Evolutionary conservation across 2,113 vertebrate genomes (phyloP).

Genomic region (Pomatostomus ruficeps): DNA sequence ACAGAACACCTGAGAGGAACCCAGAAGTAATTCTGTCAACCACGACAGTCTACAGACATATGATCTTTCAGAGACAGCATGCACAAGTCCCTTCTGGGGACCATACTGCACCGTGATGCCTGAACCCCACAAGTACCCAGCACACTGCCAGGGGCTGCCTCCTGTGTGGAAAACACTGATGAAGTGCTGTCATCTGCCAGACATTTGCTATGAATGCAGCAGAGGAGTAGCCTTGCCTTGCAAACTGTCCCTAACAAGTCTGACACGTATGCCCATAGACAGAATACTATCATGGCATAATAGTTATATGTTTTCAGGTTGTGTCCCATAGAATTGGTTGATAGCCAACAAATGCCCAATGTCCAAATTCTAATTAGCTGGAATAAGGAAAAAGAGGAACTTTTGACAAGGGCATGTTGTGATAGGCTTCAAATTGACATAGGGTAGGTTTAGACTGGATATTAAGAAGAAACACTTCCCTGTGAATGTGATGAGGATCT

Average conservation of each 20-base stretch:
- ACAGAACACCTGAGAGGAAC: neutral
- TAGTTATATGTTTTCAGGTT: neutral
- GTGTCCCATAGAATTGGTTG: neutral
- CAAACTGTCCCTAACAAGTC: neutral
- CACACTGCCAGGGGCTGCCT: neutral
- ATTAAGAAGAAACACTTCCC: neutral
- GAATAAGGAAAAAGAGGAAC: neutral
- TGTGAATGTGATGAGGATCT: neutral
- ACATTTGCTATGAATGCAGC: fast-evolving
- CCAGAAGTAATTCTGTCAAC: neutral
- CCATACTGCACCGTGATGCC: neutral
- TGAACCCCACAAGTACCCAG: fast-evolving
- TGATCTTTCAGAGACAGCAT: fast-evolving
- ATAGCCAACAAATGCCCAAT: neutral
- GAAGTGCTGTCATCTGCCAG: neutral
- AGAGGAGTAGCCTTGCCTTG: neutral
- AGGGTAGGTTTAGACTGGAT: neutral
- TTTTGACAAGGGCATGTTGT: neutral
- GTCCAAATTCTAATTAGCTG: neutral
- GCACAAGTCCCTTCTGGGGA: neutral
- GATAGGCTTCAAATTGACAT: neutral
- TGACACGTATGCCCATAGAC: fast-evolving
- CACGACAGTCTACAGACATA: neutral
- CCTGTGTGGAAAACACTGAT: neutral
- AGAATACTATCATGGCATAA: neutral